Percentiles rank a stretch among this genome's conserved stretches.
Conservation (phyloP, 2,888 invertebrate genomes). For the Lasioglossum oenotherae region DNA sequence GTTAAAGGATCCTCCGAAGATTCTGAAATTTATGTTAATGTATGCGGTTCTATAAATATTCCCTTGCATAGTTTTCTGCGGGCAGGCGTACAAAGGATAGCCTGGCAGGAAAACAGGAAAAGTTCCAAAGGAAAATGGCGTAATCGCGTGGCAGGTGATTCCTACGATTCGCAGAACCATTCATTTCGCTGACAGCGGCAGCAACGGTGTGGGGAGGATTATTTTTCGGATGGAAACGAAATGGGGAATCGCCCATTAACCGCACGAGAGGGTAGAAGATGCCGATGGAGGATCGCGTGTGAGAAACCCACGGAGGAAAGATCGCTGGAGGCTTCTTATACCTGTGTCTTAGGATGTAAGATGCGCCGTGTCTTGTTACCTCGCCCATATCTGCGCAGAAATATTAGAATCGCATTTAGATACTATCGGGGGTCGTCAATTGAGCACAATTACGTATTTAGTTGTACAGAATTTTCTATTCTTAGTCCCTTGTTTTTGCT, state of each 20-base stretch:
- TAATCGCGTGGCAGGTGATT: slow-evolving; percentile 25
- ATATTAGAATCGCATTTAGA: slow-evolving; percentile 18
- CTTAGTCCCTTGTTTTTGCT: neutral
- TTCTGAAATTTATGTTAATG: slow-evolving; percentile 6
- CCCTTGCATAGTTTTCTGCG: neutral
- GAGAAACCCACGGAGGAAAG: slow-evolving; percentile 55
- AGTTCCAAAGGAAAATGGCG: slow-evolving; percentile 17
- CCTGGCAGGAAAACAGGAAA: slow-evolving; percentile 9
- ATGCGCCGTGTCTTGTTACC: slow-evolving; percentile 34
- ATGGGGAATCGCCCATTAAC: slow-evolving; percentile 66
- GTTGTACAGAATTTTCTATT: neutral
- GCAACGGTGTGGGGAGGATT: slow-evolving; percentile 33
- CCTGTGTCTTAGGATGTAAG: slow-evolving; percentile 33
- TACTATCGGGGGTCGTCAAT: neutral
- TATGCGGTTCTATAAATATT: neutral
- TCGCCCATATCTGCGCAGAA: slow-evolving; percentile 7
- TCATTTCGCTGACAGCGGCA: slow-evolving; percentile 22
- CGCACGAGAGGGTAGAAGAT: slow-evolving; percentile 66
- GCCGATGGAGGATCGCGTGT: slow-evolving; percentile 65
- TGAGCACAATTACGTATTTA: neutral
- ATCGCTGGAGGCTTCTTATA: slow-evolving; percentile 32
- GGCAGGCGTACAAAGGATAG: neutral
- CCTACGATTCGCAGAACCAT: slow-evolving; percentile 21
- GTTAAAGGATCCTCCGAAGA: neutral
- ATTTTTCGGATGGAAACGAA: slow-evolving; percentile 63